These are phyloP conservation scores for Galago senegalensis DNA, from an alignment of 2,797 vertebrate genomes.

Conservation along the genomic window DNA sequence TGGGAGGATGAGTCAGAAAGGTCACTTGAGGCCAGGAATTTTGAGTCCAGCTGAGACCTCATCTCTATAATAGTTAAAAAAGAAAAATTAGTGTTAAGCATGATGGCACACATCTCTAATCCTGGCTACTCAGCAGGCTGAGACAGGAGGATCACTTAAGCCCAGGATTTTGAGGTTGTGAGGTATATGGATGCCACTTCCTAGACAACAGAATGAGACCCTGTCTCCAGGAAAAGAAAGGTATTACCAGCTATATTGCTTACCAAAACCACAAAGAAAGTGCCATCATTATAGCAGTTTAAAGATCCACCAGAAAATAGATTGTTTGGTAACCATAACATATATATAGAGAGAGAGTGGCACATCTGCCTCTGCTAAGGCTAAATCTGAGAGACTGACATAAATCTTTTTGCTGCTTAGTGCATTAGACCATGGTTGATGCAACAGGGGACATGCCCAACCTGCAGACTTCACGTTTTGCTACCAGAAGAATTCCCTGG, in stretches of 20 bases:
- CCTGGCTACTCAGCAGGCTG: background rate
- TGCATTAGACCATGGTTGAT: constrained; percentile 86
- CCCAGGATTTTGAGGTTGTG: background rate
- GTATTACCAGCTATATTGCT: background rate
- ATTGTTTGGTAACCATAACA: background rate
- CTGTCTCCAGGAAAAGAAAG: background rate
- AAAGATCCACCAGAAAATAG: background rate
- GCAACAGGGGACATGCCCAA: constrained; percentile 85
- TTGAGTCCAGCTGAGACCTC: background rate
- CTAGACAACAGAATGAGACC: background rate
- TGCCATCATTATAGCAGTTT: background rate
- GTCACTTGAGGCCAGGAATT: background rate
- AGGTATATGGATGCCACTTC: background rate
- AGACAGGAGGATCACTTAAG: background rate
- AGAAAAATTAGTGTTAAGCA: background rate
- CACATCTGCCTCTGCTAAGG: background rate
- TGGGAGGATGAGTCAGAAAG: background rate
- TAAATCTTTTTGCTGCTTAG: constrained; percentile 75
- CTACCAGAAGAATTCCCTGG: constrained; percentile 82
- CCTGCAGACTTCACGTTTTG: constrained; percentile 85
- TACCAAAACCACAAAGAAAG: background rate
- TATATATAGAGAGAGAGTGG: background rate
- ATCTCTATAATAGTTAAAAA: background rate
- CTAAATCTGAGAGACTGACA: constrained; percentile 61
- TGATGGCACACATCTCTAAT: background rate